These are phyloP conservation scores for Junonia oenone DNA, from an alignment of 2,888 invertebrate genomes.

Conservation along the genomic window DNA sequence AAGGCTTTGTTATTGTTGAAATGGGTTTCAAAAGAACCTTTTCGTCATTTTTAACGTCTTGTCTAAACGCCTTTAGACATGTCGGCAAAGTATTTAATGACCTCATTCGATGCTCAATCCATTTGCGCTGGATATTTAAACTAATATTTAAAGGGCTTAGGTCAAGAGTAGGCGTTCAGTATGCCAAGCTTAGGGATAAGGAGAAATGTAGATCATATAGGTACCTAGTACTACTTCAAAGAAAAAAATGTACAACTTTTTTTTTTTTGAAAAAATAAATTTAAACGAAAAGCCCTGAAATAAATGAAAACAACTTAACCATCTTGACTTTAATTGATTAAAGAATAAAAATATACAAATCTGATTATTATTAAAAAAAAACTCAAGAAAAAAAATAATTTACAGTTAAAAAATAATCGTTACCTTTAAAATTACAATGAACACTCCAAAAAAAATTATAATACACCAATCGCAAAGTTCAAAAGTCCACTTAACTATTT, in stretches of 20 bases:
- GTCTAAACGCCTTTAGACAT: background rate
- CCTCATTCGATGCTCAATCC: constrained; percentile 17
- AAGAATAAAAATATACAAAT: background rate
- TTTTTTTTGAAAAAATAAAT: background rate
- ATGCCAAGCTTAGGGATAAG: background rate
- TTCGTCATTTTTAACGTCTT: background rate
- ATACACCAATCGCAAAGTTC: constrained; percentile 40
- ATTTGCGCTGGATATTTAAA: constrained; percentile 22
- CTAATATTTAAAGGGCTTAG: constrained; percentile 30
- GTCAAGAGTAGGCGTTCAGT: constrained; percentile 27
- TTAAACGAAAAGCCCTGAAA: too few relatives aligned
- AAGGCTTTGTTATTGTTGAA: background rate
- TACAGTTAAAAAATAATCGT: constrained; percentile 19
- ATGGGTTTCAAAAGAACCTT: background rate
- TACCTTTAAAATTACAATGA: constrained; percentile 32
- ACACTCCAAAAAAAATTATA: constrained; percentile 29
- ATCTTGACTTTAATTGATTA: background rate
- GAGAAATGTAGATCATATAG: background rate
- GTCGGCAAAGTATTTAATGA: constrained; percentile 19
- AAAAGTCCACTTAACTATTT: constrained; percentile 60
- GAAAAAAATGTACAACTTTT: constrained; percentile 1
- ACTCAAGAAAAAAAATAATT: background rate
- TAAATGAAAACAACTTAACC: background rate
- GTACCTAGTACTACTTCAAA: background rate
- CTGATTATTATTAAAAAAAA: background rate